phyloP scores from a whole-genome alignment of 2,113 vertebrate species.

The Propithecus coquereli region DNA sequence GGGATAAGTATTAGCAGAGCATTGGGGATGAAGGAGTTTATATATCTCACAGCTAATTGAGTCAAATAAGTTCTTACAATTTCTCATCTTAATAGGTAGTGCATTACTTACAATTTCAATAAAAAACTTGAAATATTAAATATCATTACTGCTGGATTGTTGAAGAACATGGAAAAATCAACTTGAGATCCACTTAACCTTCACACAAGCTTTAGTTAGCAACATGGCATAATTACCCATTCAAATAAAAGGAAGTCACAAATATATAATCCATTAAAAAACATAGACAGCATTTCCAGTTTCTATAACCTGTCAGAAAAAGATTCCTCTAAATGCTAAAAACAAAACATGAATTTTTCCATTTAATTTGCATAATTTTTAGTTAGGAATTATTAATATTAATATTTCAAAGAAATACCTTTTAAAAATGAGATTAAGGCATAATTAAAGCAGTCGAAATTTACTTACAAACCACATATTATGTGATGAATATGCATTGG shows the following conservation, averaged over 20 bases:
- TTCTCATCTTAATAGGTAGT: slow-evolving; percentile 45
- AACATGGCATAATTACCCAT: slow-evolving; percentile 59
- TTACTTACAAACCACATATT: background rate
- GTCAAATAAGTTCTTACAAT: background rate
- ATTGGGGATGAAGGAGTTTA: background rate
- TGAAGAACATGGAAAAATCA: slow-evolving; percentile 67
- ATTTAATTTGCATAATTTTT: background rate
- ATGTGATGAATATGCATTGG: background rate
- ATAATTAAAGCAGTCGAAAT: slow-evolving; percentile 10
- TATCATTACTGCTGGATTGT: slow-evolving; percentile 37
- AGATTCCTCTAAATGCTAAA: slow-evolving; percentile 35
- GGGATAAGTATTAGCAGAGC: background rate
- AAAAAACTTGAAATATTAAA: slow-evolving; percentile 61
- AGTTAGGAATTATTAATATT: background rate
- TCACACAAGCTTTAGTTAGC: slow-evolving; percentile 62
- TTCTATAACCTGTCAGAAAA: slow-evolving; percentile 11
- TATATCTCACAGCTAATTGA: background rate
- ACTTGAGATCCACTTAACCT: slow-evolving; percentile 72
- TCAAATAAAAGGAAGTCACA: slow-evolving; percentile 62
- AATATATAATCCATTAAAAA: slow-evolving; percentile 21
- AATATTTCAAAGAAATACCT: slow-evolving; percentile 21
- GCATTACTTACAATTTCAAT: slow-evolving; percentile 47
- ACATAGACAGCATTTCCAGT: background rate
- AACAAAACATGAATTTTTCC: slow-evolving; percentile 18
- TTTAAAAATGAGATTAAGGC: slow-evolving; percentile 10